Percentiles rank a stretch among this genome's conserved stretches.
Conservation (phyloP, 2,113 vertebrate genomes). For the Picathartes gymnocephalus region DNA sequence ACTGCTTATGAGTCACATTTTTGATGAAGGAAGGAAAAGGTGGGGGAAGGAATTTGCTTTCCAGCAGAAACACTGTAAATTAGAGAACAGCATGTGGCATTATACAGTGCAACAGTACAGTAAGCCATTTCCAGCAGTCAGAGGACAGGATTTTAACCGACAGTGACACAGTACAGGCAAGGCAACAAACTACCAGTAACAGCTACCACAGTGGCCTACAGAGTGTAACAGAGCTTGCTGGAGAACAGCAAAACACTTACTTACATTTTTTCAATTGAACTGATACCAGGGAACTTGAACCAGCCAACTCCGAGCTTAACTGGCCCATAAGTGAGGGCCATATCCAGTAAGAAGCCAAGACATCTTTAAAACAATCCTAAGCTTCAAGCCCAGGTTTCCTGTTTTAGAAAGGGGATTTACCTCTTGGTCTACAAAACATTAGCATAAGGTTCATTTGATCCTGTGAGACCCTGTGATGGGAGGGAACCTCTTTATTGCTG, state of each 20-base stretch:
- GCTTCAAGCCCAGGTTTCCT: not conserved
- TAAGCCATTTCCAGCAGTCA: not conserved
- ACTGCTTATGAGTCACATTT: constrained; percentile 63
- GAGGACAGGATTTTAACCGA: constrained; percentile 37
- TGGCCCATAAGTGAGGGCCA: not conserved
- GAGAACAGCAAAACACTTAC: not conserved
- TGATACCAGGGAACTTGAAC: not conserved
- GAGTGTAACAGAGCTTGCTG: not conserved
- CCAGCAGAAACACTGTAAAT: constrained; percentile 44
- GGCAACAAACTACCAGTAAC: not conserved
- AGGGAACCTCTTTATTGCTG: not conserved
- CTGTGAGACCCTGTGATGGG: not conserved
- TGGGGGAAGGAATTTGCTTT: constrained; percentile 27
- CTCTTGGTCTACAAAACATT: not conserved
- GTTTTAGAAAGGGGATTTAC: not conserved
- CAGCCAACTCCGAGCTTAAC: not conserved
- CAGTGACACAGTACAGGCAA: not conserved
- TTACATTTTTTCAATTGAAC: not conserved
- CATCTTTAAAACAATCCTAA: not conserved
- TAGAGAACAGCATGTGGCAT: constrained; percentile 16
- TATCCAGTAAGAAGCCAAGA: accelerated
- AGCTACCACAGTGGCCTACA: not conserved
- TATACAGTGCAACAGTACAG: constrained; percentile 4
- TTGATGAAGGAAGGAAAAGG: not conserved
- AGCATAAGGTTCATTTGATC: constrained; percentile 11